These are phyloP conservation scores for Tyria jacobaeae DNA, from an alignment of 2,888 invertebrate species.

Conservation along the genomic window DNA sequence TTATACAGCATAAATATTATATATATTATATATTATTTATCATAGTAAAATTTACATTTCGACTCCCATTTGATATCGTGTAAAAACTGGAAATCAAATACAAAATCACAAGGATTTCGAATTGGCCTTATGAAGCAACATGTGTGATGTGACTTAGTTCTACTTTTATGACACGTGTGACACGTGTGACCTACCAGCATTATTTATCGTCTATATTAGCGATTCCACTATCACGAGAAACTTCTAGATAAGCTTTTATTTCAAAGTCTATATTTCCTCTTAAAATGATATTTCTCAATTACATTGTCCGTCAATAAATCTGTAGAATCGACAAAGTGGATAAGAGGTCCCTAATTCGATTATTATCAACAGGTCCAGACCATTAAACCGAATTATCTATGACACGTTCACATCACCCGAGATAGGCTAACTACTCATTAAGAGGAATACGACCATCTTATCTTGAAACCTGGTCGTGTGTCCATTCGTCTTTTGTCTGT, in stretches of 20 bases:
- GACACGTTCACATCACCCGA: slow-evolving; percentile 79
- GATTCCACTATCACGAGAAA: neutral
- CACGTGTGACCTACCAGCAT: neutral
- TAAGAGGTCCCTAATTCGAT: slow-evolving; percentile 73
- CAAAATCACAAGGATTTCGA: neutral
- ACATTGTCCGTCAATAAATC: neutral
- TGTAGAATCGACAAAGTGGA: slow-evolving; percentile 1
- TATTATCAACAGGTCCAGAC: slow-evolving; percentile 71
- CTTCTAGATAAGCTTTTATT: neutral
- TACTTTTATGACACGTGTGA: neutral
- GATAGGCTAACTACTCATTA: slow-evolving; percentile 84
- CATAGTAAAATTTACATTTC: too few relatives aligned
- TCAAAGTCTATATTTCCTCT: neutral
- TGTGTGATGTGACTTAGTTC: neutral
- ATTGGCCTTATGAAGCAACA: neutral
- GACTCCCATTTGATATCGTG: too few relatives aligned
- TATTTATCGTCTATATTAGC: neutral
- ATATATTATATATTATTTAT: too few relatives aligned
- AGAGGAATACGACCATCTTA: slow-evolving; percentile 55
- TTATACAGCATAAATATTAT: too few relatives aligned
- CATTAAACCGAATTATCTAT: slow-evolving; percentile 85
- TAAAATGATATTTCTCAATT: neutral
- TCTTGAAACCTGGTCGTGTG: slow-evolving; percentile 43
- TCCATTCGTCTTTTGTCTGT: neutral
- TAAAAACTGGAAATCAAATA: neutral